Base-by-base conservation (phyloP, 2,888 invertebrate species). In the Agrenia bidenticulata region DNA sequence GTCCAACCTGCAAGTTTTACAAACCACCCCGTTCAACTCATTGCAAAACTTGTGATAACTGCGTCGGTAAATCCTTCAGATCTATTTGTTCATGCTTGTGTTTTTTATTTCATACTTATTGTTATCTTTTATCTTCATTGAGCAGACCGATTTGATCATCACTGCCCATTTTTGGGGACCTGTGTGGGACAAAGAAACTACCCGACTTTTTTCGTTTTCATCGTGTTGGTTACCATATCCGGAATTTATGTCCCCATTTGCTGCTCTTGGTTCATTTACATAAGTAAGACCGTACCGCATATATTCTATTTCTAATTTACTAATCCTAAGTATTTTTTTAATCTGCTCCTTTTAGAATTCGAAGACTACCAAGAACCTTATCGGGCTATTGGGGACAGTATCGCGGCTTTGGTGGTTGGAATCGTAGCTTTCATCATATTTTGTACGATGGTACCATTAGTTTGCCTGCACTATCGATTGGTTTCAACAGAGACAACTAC, bases 101-200 rank as follows among this genome's bases (percentile, higher is more conserved):
- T 49, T 7, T 49, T 7, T 7, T 19, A n/a, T 17, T 49, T 15
- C 17, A 49, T 7, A 49, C 17, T n/a, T 7, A 15, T n/a, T 17
- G 17, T 49, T 17, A 19, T 9, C 7, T 19, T 49, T 11, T 49
- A 49, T 49, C 17, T 15, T 49, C 49, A 15, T 11, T 39, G 7
- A 11, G 19, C 5, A 54, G 61, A 54, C 9, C 23, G 42, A n/a
- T 45, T 56, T 2, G 63, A 63, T 24, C 63, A 63, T 32, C 63
- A 63, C 49, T 63, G 63, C 49, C 63, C 63, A 11, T 63, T 45
- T 19, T 13, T 63, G 1, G 63, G 63, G 21, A 63, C 55, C 23
- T 63, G 63, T 23, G 63, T 63, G n/a, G 63, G 63, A 15, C 45
- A 50, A n/a, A 19, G 63, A n/a, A 63, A 63, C 23, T 63, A 63